These are phyloP conservation scores for Hippoglossus stenolepis DNA, from an alignment of 2,113 vertebrate genomes.

Conservation along the genomic window DNA sequence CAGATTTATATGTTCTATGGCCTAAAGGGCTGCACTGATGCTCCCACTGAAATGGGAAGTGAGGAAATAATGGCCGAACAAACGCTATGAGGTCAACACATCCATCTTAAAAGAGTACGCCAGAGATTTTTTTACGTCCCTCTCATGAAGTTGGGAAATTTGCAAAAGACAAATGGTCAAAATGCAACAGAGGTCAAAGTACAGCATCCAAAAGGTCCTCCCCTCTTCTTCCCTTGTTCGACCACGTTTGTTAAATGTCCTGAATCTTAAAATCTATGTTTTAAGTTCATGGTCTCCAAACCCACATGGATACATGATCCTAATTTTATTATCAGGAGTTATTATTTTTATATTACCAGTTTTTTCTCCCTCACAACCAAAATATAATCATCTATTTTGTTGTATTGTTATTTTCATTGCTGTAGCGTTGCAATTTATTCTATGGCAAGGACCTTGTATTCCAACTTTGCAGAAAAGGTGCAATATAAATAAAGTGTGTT, in stretches of 20 bases:
- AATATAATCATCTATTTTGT: background rate
- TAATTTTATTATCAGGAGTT: background rate
- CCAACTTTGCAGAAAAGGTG: no score
- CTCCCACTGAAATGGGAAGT: background rate
- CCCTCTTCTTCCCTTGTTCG: no score
- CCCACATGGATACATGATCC: background rate
- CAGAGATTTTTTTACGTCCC: background rate
- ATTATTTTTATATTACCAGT: no score
- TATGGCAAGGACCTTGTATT: no score
- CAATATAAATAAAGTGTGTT: background rate
- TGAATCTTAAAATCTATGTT: no score
- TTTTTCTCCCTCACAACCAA: background rate
- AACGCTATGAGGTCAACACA: background rate
- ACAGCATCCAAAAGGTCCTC: background rate
- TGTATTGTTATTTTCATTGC: background rate
- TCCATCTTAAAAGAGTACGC: background rate
- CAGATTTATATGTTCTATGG: background rate
- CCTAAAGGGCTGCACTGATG: background rate
- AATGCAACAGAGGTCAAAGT: background rate
- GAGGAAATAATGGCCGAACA: background rate
- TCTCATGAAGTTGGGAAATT: background rate
- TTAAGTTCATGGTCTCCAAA: background rate
- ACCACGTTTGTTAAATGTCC: no score
- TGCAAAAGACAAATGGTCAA: background rate
- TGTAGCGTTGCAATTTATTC: no score